Percentiles rank a stretch among this genome's conserved stretches.
Conservation (phyloP, 35 echinoderm and acorn worm species). For the Ptychodera flava region DNA sequence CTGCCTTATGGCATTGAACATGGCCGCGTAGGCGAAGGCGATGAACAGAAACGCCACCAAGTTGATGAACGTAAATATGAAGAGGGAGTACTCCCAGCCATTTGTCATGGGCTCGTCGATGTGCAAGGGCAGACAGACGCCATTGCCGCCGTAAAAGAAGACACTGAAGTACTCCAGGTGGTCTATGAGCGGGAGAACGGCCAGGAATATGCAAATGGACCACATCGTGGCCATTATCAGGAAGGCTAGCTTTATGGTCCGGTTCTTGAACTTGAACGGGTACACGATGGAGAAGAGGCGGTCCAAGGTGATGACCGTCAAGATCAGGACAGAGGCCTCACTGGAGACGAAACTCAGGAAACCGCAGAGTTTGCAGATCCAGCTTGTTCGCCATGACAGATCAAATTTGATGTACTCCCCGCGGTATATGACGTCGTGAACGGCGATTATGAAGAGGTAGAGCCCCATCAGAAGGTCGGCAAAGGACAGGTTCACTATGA, state of each 20-base stretch:
- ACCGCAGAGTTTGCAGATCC: constrained; percentile 69
- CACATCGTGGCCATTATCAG: constrained; percentile 70
- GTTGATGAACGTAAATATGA: constrained; percentile 81
- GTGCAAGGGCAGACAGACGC: constrained; percentile 90
- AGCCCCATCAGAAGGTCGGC: constrained; percentile 94
- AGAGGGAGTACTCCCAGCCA: constrained; percentile 85
- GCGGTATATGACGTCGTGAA: constrained; percentile 72
- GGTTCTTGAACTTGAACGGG: constrained; percentile 77
- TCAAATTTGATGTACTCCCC: constrained; percentile 75
- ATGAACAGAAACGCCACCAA: constrained; percentile 83
- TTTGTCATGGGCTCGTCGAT: constrained; percentile 74
- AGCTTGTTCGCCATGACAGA: constrained; percentile 63
- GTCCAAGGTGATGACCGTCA: constrained; percentile 79
- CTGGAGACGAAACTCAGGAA: constrained; percentile 89
- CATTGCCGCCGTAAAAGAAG: constrained; percentile 90
- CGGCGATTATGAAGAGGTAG: constrained; percentile 73
- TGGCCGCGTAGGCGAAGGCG: constrained; percentile 76
- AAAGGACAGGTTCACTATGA: constrained; percentile 90
- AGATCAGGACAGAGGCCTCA: constrained; percentile 67
- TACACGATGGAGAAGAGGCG: constrained; percentile 86
- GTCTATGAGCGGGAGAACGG: constrained; percentile 51
- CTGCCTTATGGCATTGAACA: constrained; percentile 71
- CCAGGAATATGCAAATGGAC: constrained; percentile 48
- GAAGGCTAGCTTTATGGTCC: constrained; percentile 50
- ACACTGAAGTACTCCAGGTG: constrained; percentile 69